Percentiles rank a stretch among this genome's conserved stretches.
These are phyloP conservation scores for Dendroctonus valens DNA, from an alignment of 1,140 invertebrate genomes.

Conservation along the genomic window DNA sequence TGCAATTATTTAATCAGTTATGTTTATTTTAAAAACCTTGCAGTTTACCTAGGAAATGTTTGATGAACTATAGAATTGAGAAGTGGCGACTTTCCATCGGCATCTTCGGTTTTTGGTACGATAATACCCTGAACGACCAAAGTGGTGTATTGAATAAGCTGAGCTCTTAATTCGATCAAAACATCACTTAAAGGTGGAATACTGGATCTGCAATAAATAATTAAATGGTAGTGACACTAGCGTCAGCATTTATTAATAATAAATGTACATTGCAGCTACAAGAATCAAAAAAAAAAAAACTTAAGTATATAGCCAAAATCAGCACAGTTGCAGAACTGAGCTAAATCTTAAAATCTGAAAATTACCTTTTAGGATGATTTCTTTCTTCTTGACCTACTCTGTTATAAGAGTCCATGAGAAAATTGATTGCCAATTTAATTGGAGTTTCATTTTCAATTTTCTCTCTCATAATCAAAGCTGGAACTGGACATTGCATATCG, in stretches of 20 bases:
- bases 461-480: slow-evolving; percentile 46
- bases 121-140: slow-evolving; percentile 56
- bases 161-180: slow-evolving; percentile 60
- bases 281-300: too few relatives aligned
- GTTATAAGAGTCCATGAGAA: slow-evolving; percentile 67
- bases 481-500: slow-evolving; percentile 50
- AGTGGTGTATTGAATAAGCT: slow-evolving; percentile 63
- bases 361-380: slow-evolving; percentile 66
- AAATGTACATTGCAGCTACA: too few relatives aligned
- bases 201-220: slow-evolving; percentile 46
- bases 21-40: background rate
- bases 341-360: background rate
- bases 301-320: too few relatives aligned
- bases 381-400: slow-evolving; percentile 66
- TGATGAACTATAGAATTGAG: slow-evolving; percentile 63
- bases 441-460: slow-evolving; percentile 45
- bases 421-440: slow-evolving; percentile 56
- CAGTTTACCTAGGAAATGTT: slow-evolving; percentile 54
- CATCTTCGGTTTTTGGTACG: slow-evolving; percentile 7
- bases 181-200: slow-evolving; percentile 55
- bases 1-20: background rate
- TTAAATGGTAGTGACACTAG: too few relatives aligned
- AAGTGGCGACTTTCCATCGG: slow-evolving; percentile 53
- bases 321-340: too few relatives aligned
- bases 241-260: too few relatives aligned